phyloP scores from a whole-genome alignment of 2,113 vertebrate species.

The Hymenochirus boettgeri region DNA sequence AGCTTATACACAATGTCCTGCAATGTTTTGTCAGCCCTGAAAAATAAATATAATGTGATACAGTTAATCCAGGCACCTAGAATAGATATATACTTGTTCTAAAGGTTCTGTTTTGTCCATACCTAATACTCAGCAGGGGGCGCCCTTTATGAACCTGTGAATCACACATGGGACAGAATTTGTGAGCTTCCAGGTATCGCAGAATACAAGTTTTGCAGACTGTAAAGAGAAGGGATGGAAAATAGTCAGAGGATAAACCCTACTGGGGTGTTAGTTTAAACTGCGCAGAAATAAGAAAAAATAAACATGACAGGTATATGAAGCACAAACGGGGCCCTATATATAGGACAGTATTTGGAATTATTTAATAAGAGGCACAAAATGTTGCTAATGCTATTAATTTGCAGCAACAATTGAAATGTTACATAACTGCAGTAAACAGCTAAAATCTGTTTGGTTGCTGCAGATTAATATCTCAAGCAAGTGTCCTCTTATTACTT shows the following conservation, averaged over 20 bases:
- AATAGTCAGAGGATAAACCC: background rate
- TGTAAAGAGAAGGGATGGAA: conserved; percentile 42
- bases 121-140: conserved; percentile 90
- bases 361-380: too few species aligned
- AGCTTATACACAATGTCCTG: conserved; percentile 94
- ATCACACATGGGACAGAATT: conserved; percentile 90
- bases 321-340: too few species aligned
- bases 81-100: too few species aligned
- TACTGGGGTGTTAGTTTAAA: background rate
- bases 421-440: too few species aligned
- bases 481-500: too few species aligned
- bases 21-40: conserved; percentile 87
- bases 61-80: too few species aligned
- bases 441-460: too few species aligned
- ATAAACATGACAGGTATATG: too few species aligned
- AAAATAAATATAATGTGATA: conserved; percentile 16
- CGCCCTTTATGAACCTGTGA: conserved; percentile 89
- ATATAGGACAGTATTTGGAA: too few species aligned
- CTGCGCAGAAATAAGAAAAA: background rate
- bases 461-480: too few species aligned
- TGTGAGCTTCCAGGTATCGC: conserved; percentile 90
- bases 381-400: too few species aligned
- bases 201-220: conserved; percentile 94
- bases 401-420: too few species aligned
- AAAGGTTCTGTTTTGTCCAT: conserved; percentile 22